Base-by-base conservation (phyloP, 2,113 vertebrate species). In the Calypte anna region DNA sequence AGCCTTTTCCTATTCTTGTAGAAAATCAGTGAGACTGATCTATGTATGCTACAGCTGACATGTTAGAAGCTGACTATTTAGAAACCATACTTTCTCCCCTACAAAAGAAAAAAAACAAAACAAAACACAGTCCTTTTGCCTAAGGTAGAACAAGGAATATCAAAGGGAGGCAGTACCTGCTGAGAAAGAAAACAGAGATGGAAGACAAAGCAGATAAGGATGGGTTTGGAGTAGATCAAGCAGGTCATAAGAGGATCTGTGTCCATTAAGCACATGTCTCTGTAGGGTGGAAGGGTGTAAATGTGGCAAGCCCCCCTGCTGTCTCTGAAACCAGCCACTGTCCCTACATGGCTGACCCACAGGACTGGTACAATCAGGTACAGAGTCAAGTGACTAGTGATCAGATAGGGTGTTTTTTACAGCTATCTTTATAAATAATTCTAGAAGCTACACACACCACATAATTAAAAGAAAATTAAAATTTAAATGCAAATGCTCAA, bases 331-430 rank as follows among this genome's bases (percentile, higher is more conserved):
- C 25, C 31, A 61, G 14, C 9, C 10, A 10, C 31, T 66, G 38
- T 21, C 11, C 7, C 27, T 61, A 19, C 33, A 40, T 15, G 51
- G 36, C 40, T 87, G 13, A 44, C 27, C 4, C n/a, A 88, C 17
- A 33, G 36, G 25, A 58, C 31, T 25, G 2, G 21, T 36, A 54
- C 59, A 27, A 19, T 31, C n/a, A 76, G 12, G 33, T 46, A n/a
- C n/a, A 46, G 50, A 57, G 3, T 18, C 36, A 16, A 24, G 40
- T 31, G 14, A 87, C 31, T 12, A 66, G 12, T 17, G 36, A 87
- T 10, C 5, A 83, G 43, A 48, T 38, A 19, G 6, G 11, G 0
- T 3, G 4, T n/a, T 5, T n/a, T 55, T 8, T 24, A 38, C 28
- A 48, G 22, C 21, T 53, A n/a, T 76, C 83, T 86, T 61, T 9